phyloP scores from a whole-genome alignment of 2,888 invertebrate species.

The Gisinianus flammeolus region DNA sequence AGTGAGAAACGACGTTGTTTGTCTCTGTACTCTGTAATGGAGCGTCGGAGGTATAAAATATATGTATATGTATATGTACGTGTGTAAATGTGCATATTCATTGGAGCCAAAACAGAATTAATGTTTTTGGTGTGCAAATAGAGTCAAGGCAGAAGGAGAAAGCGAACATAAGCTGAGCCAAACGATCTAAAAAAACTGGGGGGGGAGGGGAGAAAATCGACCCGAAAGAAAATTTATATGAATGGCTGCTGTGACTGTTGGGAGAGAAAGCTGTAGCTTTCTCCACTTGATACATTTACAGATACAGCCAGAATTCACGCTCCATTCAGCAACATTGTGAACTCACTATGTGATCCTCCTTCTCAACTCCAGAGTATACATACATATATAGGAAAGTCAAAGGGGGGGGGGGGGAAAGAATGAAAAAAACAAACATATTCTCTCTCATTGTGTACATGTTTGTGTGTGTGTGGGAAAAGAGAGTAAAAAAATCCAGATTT shows the following conservation, averaged over 20 bases:
- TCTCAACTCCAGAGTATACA: background rate
- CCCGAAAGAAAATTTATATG: slow-evolving; percentile 56
- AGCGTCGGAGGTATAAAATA: too few relatives aligned
- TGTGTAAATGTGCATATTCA: background rate
- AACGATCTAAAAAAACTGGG: slow-evolving; percentile 20
- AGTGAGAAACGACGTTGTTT: background rate
- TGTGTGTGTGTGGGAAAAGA: too few relatives aligned
- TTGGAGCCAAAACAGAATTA: background rate
- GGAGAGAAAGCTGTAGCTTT: background rate
- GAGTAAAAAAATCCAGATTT: too few relatives aligned
- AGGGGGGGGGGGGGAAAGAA: too few relatives aligned
- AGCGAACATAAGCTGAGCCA: slow-evolving; percentile 14
- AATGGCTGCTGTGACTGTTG: slow-evolving; percentile 35
- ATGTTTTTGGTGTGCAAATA: too few relatives aligned
- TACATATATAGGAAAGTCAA: too few relatives aligned
- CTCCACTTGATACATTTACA: background rate
- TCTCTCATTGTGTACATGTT: too few relatives aligned
- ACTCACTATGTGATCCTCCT: background rate
- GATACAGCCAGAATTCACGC: background rate
- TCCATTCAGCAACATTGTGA: background rate
- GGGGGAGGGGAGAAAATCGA: slow-evolving; percentile 43
- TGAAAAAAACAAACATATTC: too few relatives aligned
- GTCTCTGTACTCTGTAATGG: too few relatives aligned
- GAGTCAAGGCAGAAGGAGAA: background rate
- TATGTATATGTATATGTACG: background rate